Base-by-base conservation (phyloP, 1,140 invertebrate genomes). In the Brachionus manjavacas region DNA sequence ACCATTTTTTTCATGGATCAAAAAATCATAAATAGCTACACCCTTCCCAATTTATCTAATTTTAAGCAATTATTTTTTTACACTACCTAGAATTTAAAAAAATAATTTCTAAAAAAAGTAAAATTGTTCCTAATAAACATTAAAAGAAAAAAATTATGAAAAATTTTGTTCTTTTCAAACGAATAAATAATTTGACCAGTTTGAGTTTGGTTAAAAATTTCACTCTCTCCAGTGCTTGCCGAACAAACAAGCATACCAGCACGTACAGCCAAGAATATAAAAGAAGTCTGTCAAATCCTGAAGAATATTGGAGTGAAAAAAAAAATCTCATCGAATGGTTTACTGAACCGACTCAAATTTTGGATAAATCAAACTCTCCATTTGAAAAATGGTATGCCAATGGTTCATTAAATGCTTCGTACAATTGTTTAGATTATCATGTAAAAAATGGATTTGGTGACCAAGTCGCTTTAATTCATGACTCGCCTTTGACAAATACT, bases 321-420 rank as follows among this genome's bases (percentile, higher is more conserved):
- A 94, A 92, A 0, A 88, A 90, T 39, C 85, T 92, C 3, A 87
- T 97, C 0, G 91, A 92, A 23, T 98, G 96, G 95, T 41, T 81
- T n/a, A 39, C 93, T 86, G 93, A 93, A 0, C 96, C 94, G 94
- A 89, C 92, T 3, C 92, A 92, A 88, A 94, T 97, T 4, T 86
- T 97, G 78, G 95, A 97, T 86, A 92, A 95, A 86, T 92, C 92
- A 12, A 92, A 94, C 86, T 91, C 93, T 23, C 94, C 95, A 1
- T 95, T 95, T 86, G 94, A 94, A 9, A 95, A 95, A 92, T 97
- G 95, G 96, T 95, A 91, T 31, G 92, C 93, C 0, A 95, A 94
- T 2, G 95, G 95, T 4, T 93, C 96, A 90, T 88, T 96, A 86
- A 97, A 96, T 86, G 94, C 95, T 1, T 96, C 95, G 88, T 94